These are phyloP conservation scores for Limnephilus rhombicus DNA, from an alignment of 2,888 invertebrate species.

Conservation along the genomic window DNA sequence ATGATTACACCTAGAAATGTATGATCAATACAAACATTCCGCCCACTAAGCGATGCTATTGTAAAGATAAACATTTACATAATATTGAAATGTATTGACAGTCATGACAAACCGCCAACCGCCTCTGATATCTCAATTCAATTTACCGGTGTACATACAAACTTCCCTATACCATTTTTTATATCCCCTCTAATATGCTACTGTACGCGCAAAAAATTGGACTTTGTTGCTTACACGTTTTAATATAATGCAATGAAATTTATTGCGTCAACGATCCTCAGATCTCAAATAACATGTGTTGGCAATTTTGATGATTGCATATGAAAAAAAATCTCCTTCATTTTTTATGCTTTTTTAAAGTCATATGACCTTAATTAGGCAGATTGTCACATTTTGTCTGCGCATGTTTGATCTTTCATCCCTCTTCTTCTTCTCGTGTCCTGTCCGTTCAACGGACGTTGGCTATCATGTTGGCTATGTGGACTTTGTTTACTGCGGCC, in stretches of 20 bases:
- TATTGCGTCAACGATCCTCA: not conserved
- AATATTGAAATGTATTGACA: not conserved
- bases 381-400: not conserved
- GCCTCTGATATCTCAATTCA: not conserved
- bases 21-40: not conserved
- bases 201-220: not conserved
- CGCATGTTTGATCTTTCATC: not conserved
- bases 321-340: not conserved
- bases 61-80: not conserved
- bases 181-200: not conserved
- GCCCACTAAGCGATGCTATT: not conserved
- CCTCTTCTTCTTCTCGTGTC: not conserved
- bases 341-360: not conserved
- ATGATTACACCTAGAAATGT: constrained; percentile 11
- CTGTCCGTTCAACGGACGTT: too few species aligned
- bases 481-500: too few species aligned
- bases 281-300: not conserved
- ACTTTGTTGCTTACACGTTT: not conserved
- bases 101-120: not conserved
- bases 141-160: not conserved
- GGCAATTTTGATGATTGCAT: not conserved
- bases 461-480: too few species aligned
- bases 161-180: not conserved
- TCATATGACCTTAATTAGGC: too few species aligned
- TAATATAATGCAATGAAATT: not conserved